Conservation (phyloP, 2,113 vertebrate genomes). For the Limanda limanda region DNA sequence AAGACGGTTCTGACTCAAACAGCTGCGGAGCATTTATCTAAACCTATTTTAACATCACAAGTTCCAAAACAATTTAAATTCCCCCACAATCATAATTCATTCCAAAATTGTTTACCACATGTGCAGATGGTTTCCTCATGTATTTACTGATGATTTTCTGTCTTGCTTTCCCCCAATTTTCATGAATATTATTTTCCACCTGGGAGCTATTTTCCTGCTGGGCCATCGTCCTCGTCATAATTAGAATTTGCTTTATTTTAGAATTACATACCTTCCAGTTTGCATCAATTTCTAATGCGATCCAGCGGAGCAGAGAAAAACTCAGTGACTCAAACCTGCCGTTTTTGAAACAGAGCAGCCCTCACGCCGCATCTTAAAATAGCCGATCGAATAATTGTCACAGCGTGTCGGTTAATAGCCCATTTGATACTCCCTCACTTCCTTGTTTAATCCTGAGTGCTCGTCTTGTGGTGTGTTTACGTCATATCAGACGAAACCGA, state of each 20-base stretch:
- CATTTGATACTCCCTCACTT: constrained; percentile 19
- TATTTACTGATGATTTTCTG: constrained; percentile 8
- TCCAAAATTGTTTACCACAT: constrained; percentile 18
- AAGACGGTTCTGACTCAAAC: neutral
- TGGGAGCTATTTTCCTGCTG: constrained; percentile 26
- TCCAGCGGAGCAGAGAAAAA: neutral
- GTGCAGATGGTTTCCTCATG: constrained; percentile 18
- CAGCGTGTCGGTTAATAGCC: constrained; percentile 12
- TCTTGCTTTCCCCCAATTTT: neutral
- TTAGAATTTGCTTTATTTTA: constrained; percentile 2
- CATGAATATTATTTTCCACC: constrained; percentile 7
- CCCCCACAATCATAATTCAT: constrained; percentile 16
- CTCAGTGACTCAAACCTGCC: neutral
- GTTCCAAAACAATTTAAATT: neutral
- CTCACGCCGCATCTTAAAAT: neutral
- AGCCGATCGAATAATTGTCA: constrained; percentile 11
- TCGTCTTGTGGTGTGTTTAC: constrained; percentile 28
- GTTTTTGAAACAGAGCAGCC: no score
- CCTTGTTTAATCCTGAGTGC: constrained; percentile 23
- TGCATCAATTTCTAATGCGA: neutral
- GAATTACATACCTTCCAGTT: constrained; percentile 2
- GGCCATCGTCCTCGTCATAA: neutral
- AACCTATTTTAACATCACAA: constrained; percentile 10
- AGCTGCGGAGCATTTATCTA: constrained; percentile 1
- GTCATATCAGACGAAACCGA: constrained; percentile 51